Evolutionary conservation across 2,113 vertebrate genomes (phyloP).

Genomic region (Eublepharis macularius): DNA sequence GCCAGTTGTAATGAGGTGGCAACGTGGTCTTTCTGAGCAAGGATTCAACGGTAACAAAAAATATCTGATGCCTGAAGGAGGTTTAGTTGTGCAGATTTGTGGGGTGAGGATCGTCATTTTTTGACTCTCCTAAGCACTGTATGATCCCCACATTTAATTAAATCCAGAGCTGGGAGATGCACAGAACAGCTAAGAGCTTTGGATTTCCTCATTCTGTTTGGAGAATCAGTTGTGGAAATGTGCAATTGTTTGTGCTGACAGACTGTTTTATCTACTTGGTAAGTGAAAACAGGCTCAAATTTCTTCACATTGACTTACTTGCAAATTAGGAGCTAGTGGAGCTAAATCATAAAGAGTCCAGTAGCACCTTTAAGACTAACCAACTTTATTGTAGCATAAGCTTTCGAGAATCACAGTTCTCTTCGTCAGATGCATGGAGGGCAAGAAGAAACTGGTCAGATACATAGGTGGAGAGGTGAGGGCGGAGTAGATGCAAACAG

Average conservation of each 20-base stretch:
- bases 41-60: background rate
- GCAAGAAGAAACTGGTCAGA: too few relatives aligned
- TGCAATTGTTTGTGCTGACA: slow-evolving; percentile 21
- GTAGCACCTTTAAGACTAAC: too few relatives aligned
- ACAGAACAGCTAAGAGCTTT: background rate
- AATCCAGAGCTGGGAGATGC: slow-evolving; percentile 3
- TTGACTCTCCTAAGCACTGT: background rate
- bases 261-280: slow-evolving; percentile 5
- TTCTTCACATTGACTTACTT: background rate
- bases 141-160: background rate
- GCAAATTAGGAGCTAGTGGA: background rate
- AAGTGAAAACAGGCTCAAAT: background rate
- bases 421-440: too few relatives aligned
- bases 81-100: background rate
- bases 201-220: slow-evolving; percentile 6
- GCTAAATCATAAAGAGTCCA: too few relatives aligned
- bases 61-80: background rate
- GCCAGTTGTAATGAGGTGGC: background rate
- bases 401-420: too few relatives aligned
- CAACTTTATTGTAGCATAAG: too few relatives aligned
- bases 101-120: background rate
- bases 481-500: too few relatives aligned
- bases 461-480: too few relatives aligned
- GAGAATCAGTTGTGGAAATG: slow-evolving; percentile 34
- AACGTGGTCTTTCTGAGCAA: too few relatives aligned